These are phyloP conservation scores for Pholis gunnellus DNA, from an alignment of 2,113 vertebrate genomes.

Conservation along the genomic window DNA sequence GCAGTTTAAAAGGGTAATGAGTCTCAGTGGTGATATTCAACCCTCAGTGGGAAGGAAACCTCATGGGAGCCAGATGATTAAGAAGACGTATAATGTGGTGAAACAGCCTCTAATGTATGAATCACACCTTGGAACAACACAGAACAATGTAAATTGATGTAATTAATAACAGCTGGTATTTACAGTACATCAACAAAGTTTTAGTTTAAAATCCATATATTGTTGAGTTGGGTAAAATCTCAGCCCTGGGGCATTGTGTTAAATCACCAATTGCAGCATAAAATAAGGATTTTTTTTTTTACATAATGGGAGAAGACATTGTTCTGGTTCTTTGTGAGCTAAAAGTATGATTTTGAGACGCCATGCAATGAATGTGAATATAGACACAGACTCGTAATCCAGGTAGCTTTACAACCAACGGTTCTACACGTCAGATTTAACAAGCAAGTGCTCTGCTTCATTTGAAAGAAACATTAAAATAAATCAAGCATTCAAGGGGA, in stretches of 20 bases:
- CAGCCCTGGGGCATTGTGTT: conserved; percentile 9
- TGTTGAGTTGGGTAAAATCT: conserved; percentile 4
- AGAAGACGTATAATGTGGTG: conserved; percentile 16
- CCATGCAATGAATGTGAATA: not conserved
- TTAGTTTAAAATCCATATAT: not conserved
- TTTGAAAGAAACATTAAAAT: not conserved
- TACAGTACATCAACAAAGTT: not conserved
- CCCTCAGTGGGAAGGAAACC: conserved; percentile 33
- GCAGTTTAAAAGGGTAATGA: conserved; percentile 56
- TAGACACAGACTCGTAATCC: not conserved
- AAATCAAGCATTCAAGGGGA: not conserved
- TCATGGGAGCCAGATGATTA: conserved; percentile 36
- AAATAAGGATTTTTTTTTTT: conserved; percentile 7
- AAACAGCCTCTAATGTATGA: conserved; percentile 30
- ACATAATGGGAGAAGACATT: not conserved
- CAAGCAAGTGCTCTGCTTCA: not conserved
- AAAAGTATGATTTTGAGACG: not conserved
- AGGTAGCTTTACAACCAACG: not conserved
- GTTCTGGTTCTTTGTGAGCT: not conserved
- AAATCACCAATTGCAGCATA: conserved; percentile 14
- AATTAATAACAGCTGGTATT: not conserved
- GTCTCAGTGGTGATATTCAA: conserved; percentile 46
- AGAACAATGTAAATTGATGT: not conserved
- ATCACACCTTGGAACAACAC: conserved; percentile 23
- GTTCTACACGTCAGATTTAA: not conserved